These are phyloP conservation scores for Campoplex nolae DNA, from an alignment of 2,888 invertebrate species.

Conservation along the genomic window DNA sequence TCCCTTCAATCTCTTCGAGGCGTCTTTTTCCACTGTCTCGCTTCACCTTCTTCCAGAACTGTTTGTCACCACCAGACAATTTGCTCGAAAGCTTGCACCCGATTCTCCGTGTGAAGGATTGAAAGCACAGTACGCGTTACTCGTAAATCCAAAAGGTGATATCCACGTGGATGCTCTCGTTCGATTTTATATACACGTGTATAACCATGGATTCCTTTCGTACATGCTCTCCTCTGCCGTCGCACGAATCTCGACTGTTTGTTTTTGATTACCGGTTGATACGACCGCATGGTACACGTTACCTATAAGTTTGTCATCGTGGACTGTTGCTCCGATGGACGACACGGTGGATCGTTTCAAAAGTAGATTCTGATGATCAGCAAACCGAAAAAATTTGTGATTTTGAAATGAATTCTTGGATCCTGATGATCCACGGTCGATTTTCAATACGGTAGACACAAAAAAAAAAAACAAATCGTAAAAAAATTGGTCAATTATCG, in stretches of 20 bases:
- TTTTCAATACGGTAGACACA: no score
- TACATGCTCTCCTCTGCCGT: conserved; percentile 14
- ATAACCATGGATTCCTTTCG: not conserved
- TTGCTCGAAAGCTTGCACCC: not conserved
- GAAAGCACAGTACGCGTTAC: conserved; percentile 56
- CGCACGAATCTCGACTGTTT: conserved; percentile 60
- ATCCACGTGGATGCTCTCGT: conserved; percentile 58
- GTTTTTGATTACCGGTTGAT: conserved; percentile 66
- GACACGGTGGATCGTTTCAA: not conserved
- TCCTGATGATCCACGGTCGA: not conserved
- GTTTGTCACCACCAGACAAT: not conserved
- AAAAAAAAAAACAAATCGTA: not conserved
- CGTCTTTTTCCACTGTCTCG: not conserved
- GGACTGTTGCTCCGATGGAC: not conserved
- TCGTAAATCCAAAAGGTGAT: conserved; percentile 58
- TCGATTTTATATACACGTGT: conserved; percentile 20
- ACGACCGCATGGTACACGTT: conserved; percentile 40
- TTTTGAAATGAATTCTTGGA: not conserved
- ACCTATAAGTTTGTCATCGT: not conserved
- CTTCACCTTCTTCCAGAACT: not conserved
- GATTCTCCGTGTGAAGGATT: conserved; percentile 20
- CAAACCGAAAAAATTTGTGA: no score
- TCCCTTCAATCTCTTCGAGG: not conserved
- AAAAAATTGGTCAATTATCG: not conserved
- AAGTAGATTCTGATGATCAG: no score